phyloP scores from a whole-genome alignment of 2,113 vertebrate species.

The Menidia beryllina region DNA sequence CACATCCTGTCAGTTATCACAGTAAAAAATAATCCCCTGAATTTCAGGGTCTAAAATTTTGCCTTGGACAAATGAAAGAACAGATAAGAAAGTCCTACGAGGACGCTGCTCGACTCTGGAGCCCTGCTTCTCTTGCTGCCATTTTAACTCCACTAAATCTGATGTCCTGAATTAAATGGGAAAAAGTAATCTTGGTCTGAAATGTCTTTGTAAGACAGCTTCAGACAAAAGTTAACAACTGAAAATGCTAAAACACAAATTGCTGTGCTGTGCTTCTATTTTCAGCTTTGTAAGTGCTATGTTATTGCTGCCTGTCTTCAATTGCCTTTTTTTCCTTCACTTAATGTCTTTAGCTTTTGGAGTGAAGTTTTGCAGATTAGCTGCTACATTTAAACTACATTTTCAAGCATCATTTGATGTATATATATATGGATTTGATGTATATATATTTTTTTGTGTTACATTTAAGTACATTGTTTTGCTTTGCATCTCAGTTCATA shows the following conservation, averaged over 20 bases:
- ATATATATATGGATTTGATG: too few species aligned
- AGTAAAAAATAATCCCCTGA: slow-evolving; percentile 68
- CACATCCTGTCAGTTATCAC: slow-evolving; percentile 66
- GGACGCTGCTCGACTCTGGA: slow-evolving; percentile 38
- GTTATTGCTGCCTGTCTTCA: neutral
- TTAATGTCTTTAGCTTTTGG: neutral
- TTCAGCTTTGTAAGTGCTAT: slow-evolving; percentile 8
- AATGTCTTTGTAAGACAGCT: neutral
- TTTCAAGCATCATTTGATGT: neutral
- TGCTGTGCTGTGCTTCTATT: neutral
- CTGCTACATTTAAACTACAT: too few species aligned
- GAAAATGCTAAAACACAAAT: neutral
- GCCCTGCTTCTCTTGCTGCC: slow-evolving; percentile 31
- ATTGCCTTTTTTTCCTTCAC: neutral
- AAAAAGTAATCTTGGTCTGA: slow-evolving; percentile 11
- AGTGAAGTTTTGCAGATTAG: neutral
- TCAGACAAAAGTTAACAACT: slow-evolving; percentile 4
- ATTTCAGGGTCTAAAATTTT: slow-evolving; percentile 57
- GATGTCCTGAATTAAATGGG: slow-evolving; percentile 31
- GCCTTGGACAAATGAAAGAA: slow-evolving; percentile 70
- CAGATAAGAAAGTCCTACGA: slow-evolving; percentile 63
- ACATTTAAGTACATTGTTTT: too few species aligned
- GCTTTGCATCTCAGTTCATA: too few species aligned
- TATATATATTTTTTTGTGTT: too few species aligned
- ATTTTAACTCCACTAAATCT: slow-evolving; percentile 53